Percentiles rank a stretch among this genome's conserved stretches.
Evolutionary conservation across 1,140 invertebrate species (phyloP).

Genomic region (Sminthurides bifidus): DNA sequence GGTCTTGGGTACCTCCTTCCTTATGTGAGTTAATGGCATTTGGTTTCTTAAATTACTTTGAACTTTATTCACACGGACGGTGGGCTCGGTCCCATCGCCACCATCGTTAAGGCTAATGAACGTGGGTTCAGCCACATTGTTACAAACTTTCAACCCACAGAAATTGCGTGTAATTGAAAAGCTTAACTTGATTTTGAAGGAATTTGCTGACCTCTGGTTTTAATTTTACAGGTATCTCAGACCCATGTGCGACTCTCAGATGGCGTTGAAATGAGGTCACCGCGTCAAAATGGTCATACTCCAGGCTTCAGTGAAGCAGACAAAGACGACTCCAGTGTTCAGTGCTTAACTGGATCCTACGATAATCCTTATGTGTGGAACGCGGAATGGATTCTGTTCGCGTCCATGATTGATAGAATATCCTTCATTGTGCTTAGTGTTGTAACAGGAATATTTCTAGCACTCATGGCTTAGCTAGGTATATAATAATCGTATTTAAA

Average conservation of each 20-base stretch:
- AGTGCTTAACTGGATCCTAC: slow-evolving; percentile 15
- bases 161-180: too few species aligned
- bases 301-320: background rate
- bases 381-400: slow-evolving; percentile 29
- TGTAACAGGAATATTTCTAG: slow-evolving; percentile 21
- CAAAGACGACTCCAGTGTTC: slow-evolving; percentile 15
- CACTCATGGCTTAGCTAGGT: slow-evolving; percentile 17
- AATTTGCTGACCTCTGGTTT: too few species aligned
- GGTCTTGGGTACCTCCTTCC: slow-evolving; percentile 29
- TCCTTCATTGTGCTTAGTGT: slow-evolving; percentile 23
- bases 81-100: too few species aligned
- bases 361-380: slow-evolving; percentile 17
- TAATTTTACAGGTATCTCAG: slow-evolving; percentile 19
- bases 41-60: too few species aligned
- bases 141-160: too few species aligned
- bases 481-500: too few species aligned
- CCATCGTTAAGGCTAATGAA: too few species aligned
- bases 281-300: slow-evolving; percentile 11
- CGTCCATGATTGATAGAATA: slow-evolving; percentile 28
- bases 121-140: too few species aligned
- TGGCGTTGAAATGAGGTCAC: slow-evolving; percentile 21
- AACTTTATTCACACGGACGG: too few species aligned
- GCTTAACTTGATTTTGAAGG: too few species aligned
- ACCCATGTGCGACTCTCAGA: slow-evolving; percentile 21
- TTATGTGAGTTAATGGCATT: slow-evolving; percentile 22